These are phyloP conservation scores for Lacanobia oleracea DNA, from an alignment of 2,888 invertebrate genomes.

Conservation along the genomic window DNA sequence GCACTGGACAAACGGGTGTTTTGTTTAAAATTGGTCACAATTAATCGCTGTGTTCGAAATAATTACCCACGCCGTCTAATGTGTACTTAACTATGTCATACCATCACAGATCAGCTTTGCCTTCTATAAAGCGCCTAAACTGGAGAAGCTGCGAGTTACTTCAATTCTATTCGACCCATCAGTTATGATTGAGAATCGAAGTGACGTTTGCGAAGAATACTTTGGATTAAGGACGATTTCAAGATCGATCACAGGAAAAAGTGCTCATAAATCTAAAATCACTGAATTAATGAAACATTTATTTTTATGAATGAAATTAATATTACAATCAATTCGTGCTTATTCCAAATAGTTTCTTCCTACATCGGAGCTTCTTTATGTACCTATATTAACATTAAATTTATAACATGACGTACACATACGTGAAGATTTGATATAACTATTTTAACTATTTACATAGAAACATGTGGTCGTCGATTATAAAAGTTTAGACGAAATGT, in stretches of 20 bases:
- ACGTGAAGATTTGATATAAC: conserved; percentile 60
- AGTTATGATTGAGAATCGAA: conserved; percentile 50
- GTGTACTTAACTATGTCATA: conserved; percentile 87
- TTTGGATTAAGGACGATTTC: conserved; percentile 62
- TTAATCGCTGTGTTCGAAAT: conserved; percentile 70
- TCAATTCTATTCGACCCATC: conserved; percentile 47
- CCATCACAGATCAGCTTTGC: conserved; percentile 90
- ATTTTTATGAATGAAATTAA: conserved; percentile 28
- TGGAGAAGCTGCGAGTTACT: conserved; percentile 76
- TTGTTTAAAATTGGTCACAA: conserved; percentile 70
- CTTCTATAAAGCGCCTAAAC: conserved; percentile 79
- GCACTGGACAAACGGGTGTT: conserved; percentile 71
- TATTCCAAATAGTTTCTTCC: conserved; percentile 62
- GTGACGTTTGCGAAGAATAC: conserved; percentile 60
- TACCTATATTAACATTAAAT: conserved; percentile 60
- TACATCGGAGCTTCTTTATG: conserved; percentile 66
- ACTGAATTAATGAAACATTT: conserved; percentile 26
- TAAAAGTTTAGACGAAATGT: conserved; percentile 55
- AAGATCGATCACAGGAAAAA: conserved; percentile 36
- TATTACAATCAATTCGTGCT: conserved; percentile 48
- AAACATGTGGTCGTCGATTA: conserved; percentile 58
- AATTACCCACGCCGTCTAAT: conserved; percentile 82
- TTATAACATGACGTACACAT: conserved; percentile 60
- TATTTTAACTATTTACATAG: conserved; percentile 60
- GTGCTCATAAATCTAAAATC: conserved; percentile 36